Evolutionary conservation across 1,140 invertebrate genomes (phyloP).

Genomic region (Meloidogyne hapla): DNA sequence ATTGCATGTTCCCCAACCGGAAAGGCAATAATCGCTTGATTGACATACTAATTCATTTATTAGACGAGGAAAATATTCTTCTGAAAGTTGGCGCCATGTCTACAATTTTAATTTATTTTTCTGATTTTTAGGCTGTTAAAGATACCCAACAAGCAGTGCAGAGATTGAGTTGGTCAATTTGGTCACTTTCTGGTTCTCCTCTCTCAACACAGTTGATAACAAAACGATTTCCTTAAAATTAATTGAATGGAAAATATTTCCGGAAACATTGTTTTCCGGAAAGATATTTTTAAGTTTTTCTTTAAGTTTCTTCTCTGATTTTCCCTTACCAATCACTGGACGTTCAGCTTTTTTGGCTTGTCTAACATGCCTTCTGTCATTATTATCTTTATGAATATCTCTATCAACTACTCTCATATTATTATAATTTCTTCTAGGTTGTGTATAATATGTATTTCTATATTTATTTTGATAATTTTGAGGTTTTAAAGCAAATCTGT

Average conservation of each 20-base stretch:
- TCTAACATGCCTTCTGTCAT: neutral
- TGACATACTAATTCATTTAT: constrained; percentile 38
- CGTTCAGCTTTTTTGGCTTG: neutral
- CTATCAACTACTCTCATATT: neutral
- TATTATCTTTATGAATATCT: neutral
- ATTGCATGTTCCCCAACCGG: constrained; percentile 37
- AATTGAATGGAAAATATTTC: too few relatives aligned
- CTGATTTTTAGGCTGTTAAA: neutral
- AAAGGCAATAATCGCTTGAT: neutral
- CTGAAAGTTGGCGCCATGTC: constrained; percentile 37
- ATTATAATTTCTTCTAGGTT: neutral
- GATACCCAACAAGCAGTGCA: constrained; percentile 46
- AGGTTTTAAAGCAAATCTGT: neutral
- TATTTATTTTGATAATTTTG: neutral
- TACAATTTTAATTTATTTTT: neutral
- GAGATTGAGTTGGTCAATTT: constrained; percentile 43
- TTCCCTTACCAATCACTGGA: neutral
- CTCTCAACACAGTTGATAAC: constrained; percentile 50
- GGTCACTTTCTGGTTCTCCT: constrained; percentile 45
- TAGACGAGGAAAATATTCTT: constrained; percentile 46
- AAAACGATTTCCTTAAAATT: constrained; percentile 42
- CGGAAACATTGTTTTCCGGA: neutral
- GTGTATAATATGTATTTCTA: neutral
- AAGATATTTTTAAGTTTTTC: neutral
- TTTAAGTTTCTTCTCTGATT: too few relatives aligned